Conservation (phyloP, 2,797 vertebrate species). For the Menidia menidia region DNA sequence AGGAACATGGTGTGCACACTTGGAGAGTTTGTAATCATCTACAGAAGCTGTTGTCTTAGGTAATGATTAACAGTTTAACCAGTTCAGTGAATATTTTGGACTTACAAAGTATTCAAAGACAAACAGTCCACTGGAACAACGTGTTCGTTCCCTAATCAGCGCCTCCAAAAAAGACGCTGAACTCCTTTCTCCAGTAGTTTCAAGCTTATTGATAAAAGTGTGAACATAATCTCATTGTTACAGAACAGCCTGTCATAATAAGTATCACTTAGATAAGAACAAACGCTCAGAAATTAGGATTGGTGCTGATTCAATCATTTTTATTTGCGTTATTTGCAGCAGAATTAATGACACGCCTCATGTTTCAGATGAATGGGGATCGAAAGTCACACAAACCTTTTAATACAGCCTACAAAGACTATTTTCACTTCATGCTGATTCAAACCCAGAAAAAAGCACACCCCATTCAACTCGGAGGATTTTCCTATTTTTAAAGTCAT, state of each 20-base stretch:
- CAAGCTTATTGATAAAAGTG: background rate
- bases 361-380: too few species aligned
- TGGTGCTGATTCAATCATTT: background rate
- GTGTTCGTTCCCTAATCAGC: background rate
- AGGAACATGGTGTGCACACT: slow-evolving; percentile 11
- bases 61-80: slow-evolving; percentile 39
- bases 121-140: slow-evolving; percentile 5
- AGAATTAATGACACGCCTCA: too few species aligned
- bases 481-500: too few species aligned
- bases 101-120: slow-evolving; percentile 3
- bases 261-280: background rate
- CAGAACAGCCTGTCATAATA: background rate
- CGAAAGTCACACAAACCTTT: too few species aligned
- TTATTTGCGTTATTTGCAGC: background rate
- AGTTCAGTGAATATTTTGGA: background rate
- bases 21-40: background rate
- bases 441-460: too few species aligned
- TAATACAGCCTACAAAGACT: too few species aligned
- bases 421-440: too few species aligned
- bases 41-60: background rate
- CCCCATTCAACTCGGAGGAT: too few species aligned
- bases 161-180: background rate
- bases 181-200: background rate
- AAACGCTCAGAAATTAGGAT: background rate
- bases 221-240: background rate